Base-by-base conservation (phyloP, 1,140 invertebrate species). In the Drosophila nebulosa region DNA sequence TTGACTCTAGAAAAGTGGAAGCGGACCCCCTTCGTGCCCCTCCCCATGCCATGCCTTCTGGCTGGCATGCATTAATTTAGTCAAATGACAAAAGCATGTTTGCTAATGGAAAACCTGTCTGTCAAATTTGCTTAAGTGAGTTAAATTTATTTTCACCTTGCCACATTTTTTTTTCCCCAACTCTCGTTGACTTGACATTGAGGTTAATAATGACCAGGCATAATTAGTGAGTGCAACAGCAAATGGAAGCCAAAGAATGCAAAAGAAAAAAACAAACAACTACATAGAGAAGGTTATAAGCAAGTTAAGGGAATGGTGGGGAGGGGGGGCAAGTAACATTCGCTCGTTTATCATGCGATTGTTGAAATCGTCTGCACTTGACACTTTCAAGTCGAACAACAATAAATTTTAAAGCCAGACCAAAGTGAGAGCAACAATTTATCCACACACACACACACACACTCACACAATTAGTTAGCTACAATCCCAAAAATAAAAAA, bases 1-100 rank as follows among this genome's bases (percentile, higher is more conserved):
- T 2, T 32, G 10, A 10, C 18, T 55, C 24, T 26, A 55, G 18
- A 18, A 24, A n/a, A 22, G 51, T 53, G 30, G 21, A 53, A n/a
- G n/a, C n/a, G 22, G 16, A 14, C 18, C 32, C 12, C 52, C n/a
- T 32, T n/a, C 53, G 9, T 10, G n/a, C n/a, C n/a, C n/a, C n/a
- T n/a, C n/a, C n/a, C n/a, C n/a, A n/a, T n/a, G n/a, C n/a, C n/a
- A n/a, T n/a, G n/a, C n/a, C n/a, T n/a, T n/a, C n/a, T n/a, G n/a
- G n/a, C n/a, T n/a, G 69, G 69, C 66, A 50, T 58, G 78, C 81
- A 86, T 85, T 88, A 81, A 85, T 86, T 86, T 85, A 70, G 63
- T 66, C 73, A 85, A 85, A 85, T 85, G 80, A 85, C 80, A 85
- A 85, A 85, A 85, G 80, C 81, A 86, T 85, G 81, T 85, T 85